A percentile compares a stretch with the other conserved stretches of the same genome.
Conservation (phyloP, 2,888 invertebrate species). For the Biston betularia region DNA sequence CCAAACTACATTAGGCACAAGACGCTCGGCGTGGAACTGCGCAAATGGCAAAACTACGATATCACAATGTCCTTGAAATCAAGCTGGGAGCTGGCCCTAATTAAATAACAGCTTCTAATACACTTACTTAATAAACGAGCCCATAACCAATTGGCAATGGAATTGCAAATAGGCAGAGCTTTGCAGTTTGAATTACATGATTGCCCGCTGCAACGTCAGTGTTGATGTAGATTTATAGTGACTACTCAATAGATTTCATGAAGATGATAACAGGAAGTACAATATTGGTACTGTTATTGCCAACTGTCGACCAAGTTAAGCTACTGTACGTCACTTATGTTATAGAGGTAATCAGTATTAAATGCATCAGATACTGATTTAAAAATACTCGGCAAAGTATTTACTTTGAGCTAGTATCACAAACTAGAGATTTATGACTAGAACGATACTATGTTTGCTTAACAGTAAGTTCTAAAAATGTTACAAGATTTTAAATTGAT, state of each 20-base stretch:
- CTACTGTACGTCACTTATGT: constrained; percentile 38
- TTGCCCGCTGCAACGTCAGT: constrained; percentile 71
- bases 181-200: constrained; percentile 79
- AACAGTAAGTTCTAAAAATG: not conserved
- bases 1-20: constrained; percentile 38
- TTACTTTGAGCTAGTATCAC: too few relatives aligned
- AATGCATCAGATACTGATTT: too few relatives aligned
- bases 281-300: constrained; percentile 52
- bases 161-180: constrained; percentile 70
- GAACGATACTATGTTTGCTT: too few relatives aligned
- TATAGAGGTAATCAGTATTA: not conserved
- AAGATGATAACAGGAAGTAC: constrained; percentile 60
- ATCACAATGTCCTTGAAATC: constrained; percentile 26
- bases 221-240: constrained; percentile 79
- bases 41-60: constrained; percentile 24
- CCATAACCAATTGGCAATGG: constrained; percentile 61
- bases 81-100: constrained; percentile 43
- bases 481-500: not conserved
- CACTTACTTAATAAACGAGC: constrained; percentile 56
- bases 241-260: constrained; percentile 61
- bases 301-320: constrained; percentile 47
- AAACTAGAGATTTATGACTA: too few relatives aligned
- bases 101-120: constrained; percentile 64
- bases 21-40: not conserved
- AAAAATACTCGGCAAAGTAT: too few relatives aligned